Evolutionary conservation across 2,888 invertebrate species (phyloP), one percentile per base, ranked within the genome.

Genomic region (Polietes domitor): DNA sequence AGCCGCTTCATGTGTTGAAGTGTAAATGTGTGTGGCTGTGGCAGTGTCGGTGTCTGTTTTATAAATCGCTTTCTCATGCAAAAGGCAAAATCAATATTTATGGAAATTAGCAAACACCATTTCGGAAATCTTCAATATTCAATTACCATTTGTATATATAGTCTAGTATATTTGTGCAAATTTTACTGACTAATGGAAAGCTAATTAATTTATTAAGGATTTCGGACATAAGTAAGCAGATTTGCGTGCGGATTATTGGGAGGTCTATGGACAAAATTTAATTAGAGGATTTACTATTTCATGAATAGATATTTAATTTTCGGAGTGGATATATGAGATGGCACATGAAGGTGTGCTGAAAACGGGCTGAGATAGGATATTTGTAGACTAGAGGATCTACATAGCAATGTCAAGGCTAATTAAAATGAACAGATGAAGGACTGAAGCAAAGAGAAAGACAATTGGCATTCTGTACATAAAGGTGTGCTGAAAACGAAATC

Each of bases 71-170:
- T 47, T n/a, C 47, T 47, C 6, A n/a, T n/a, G n/a, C n/a, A n/a
- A n/a, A n/a, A 28, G 32, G 3, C 0, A 61, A 61, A 32, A 61
- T 61, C 61, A 32, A 61, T 61, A 61, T 61, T 61, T 61, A 61
- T 61, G n/a, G 32, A 61, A 61, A 61, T 61, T 61, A 61, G 26
- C 17, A n/a, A 28, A 28, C 26, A 12, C 5, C n/a, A 61, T 32
- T 61, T 61, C 53, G 7, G 53, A 1, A 55, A 55, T 61, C n/a
- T 9, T 6, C 61, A 12, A 19, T n/a, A n/a, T 58, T 24, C 58
- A 58, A 58, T 58, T 58, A 26, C 26, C 9, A 26, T 58, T 58
- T 58, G 24, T 24, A 19, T 26, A n/a, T n/a, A n/a, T n/a, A n/a
- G n/a, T n/a, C n/a, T n/a, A n/a, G n/a, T n/a, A 9, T 37, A 9